A percentile compares a stretch with the other conserved stretches of the same genome.
Evolutionary conservation across 2,888 invertebrate genomes (phyloP).

Genomic region (Drosophila atripex): DNA sequence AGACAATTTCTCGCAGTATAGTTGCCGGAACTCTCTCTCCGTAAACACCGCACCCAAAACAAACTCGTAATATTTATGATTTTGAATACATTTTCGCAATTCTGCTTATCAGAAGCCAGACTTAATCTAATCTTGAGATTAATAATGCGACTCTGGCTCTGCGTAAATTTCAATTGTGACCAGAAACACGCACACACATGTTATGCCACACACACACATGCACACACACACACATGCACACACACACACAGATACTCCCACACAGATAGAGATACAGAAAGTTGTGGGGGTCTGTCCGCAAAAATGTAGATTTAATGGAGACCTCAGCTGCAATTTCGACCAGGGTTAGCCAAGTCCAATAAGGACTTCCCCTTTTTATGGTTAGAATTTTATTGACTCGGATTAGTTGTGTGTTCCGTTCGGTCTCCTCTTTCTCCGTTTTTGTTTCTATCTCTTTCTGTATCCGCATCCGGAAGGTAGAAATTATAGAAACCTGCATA

Average conservation of each 20-base stretch:
- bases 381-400: slow-evolving; percentile 72
- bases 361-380: slow-evolving; percentile 54
- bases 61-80: slow-evolving; percentile 18
- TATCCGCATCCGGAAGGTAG: slow-evolving; percentile 27
- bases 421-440: neutral
- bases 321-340: slow-evolving; percentile 66
- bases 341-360: slow-evolving; percentile 42
- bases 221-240: neutral
- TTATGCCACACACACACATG: neutral
- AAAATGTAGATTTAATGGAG: slow-evolving; percentile 65
- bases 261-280: neutral
- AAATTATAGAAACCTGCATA: slow-evolving; percentile 22
- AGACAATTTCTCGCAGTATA: slow-evolving; percentile 2
- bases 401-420: slow-evolving; percentile 49
- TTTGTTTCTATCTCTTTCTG: neutral
- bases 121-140: slow-evolving; percentile 75
- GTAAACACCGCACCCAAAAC: slow-evolving; percentile 13
- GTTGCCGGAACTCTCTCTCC: neutral
- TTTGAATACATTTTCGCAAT: slow-evolving; percentile 38
- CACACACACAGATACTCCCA: neutral
- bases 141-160: slow-evolving; percentile 69
- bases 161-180: slow-evolving; percentile 69
- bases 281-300: slow-evolving; percentile 22
- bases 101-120: slow-evolving; percentile 56
- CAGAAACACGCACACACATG: neutral